phyloP scores from a whole-genome alignment of 1,140 invertebrate genomes.

The Zaprionus lachaisei region DNA sequence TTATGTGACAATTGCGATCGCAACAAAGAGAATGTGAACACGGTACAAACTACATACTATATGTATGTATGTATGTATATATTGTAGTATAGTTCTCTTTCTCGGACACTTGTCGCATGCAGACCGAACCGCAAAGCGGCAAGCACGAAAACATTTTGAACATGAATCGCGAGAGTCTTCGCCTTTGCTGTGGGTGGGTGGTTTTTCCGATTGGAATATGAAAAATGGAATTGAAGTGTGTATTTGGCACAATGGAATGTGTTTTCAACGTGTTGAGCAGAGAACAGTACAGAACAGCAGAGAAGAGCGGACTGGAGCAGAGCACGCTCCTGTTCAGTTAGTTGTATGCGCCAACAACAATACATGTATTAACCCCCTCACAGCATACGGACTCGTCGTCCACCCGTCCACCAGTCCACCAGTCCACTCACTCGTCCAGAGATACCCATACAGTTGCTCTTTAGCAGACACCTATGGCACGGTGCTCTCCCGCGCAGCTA shows the following conservation, averaged over 20 bases:
- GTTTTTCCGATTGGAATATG: slow-evolving; percentile 71
- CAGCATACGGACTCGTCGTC: slow-evolving; percentile 20
- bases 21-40: background rate
- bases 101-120: slow-evolving; percentile 75
- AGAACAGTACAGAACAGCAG: background rate
- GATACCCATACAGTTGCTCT: slow-evolving; percentile 11
- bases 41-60: background rate
- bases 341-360: slow-evolving; percentile 54
- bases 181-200: slow-evolving; percentile 45
- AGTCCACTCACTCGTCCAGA: slow-evolving; percentile 12
- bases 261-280: slow-evolving; percentile 68
- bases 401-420: background rate
- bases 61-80: background rate
- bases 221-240: slow-evolving; percentile 83
- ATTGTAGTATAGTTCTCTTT: background rate
- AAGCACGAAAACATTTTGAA: background rate
- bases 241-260: slow-evolving; percentile 82
- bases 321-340: slow-evolving; percentile 63
- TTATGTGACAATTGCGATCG: slow-evolving; percentile 4
- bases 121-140: slow-evolving; percentile 24
- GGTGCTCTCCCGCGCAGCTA: slow-evolving; percentile 69
- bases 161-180: slow-evolving; percentile 29
- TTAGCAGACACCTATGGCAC: slow-evolving; percentile 17
- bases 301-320: background rate
- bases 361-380: slow-evolving; percentile 36